Conservation (phyloP, 2,888 invertebrate species). For the Bugulina stolonifera region DNA sequence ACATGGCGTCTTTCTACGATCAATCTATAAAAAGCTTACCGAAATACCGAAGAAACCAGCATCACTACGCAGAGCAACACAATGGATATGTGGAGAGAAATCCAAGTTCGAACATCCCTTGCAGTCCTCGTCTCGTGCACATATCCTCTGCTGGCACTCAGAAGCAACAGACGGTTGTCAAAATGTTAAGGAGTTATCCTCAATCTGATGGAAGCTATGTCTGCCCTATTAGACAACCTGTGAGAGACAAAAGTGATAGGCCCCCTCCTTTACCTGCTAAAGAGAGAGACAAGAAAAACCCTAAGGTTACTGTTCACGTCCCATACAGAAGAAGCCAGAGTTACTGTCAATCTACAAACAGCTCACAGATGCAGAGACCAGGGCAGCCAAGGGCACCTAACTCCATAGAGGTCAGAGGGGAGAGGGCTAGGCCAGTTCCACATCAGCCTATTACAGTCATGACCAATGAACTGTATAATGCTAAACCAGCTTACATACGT, state of each 20-base stretch:
- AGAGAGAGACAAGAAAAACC: not conserved
- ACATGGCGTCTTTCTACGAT: not conserved
- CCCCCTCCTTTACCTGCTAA: slow-evolving; percentile 1
- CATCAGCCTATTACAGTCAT: not conserved
- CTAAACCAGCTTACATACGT: not conserved
- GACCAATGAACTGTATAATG: not conserved
- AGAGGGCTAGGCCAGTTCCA: slow-evolving; percentile 3
- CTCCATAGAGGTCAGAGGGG: not conserved
- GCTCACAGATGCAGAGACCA: not conserved
- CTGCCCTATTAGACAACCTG: not conserved
- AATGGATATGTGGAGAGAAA: not conserved
- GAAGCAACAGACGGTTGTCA: not conserved
- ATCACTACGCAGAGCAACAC: not conserved
- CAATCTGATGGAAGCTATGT: slow-evolving; percentile 16
- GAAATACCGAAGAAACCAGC: not conserved
- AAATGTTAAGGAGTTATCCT: slow-evolving; percentile 24
- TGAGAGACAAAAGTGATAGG: not conserved
- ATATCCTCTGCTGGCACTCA: not conserved
- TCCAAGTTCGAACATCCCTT: not conserved
- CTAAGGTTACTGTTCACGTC: not conserved
- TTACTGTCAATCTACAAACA: not conserved
- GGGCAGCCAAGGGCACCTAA: not conserved
- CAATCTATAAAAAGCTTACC: slow-evolving; percentile 15
- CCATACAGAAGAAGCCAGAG: not conserved
- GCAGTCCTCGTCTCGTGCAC: slow-evolving; percentile 10